Evolutionary conservation across 2,797 vertebrate species (phyloP).

Genomic region (Typhlichthys subterraneus): DNA sequence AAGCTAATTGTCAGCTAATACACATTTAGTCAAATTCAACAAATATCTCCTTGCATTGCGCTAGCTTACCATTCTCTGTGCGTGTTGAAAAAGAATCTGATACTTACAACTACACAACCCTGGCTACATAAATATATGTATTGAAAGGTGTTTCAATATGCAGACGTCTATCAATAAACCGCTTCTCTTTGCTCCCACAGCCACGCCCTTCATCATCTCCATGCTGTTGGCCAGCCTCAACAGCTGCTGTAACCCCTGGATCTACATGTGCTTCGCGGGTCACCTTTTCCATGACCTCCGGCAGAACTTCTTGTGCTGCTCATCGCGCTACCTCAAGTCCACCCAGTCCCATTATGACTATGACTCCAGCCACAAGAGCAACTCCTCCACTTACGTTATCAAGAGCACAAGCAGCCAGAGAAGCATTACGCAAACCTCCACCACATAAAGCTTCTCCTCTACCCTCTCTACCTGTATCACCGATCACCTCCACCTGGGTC

Average conservation of each 20-base stretch:
- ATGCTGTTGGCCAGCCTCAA: constrained; percentile 97
- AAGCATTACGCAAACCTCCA: constrained; percentile 82
- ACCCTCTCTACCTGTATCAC: constrained; percentile 13
- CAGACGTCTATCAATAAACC: background rate
- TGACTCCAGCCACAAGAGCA: constrained; percentile 89
- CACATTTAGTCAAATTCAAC: too few species aligned
- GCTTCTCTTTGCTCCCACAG: constrained; percentile 61
- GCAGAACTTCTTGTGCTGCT: constrained; percentile 89
- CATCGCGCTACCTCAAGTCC: constrained; percentile 78
- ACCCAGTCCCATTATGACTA: constrained; percentile 80
- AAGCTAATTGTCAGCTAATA: too few species aligned
- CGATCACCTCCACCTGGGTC: background rate
- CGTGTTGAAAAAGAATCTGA: too few species aligned
- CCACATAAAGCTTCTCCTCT: constrained; percentile 57
- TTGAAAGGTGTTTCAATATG: too few species aligned
- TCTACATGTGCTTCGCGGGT: constrained; percentile 97
- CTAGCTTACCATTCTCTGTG: too few species aligned
- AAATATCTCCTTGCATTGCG: too few species aligned
- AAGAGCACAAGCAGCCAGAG: constrained; percentile 88
- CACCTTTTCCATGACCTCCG: constrained; percentile 94
- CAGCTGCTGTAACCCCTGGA: constrained; percentile 99
- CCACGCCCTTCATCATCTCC: constrained; percentile 88
- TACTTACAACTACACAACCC: too few species aligned
- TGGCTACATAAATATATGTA: too few species aligned
- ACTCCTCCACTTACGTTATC: constrained; percentile 88